Conservation (phyloP, 2,113 vertebrate genomes). For the Pteruthius melanotis region DNA sequence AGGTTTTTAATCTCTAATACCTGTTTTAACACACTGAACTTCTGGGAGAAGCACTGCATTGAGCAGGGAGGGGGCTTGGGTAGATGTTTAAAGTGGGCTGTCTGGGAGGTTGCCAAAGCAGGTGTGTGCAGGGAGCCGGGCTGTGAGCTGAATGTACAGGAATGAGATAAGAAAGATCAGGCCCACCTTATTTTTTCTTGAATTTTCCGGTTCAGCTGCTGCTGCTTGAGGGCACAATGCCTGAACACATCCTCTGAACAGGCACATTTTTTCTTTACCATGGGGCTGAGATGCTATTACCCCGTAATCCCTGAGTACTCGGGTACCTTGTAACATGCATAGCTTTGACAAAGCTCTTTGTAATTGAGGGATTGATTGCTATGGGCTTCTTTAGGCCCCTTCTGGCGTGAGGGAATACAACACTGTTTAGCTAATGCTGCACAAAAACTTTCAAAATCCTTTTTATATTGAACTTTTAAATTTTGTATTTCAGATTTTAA, state of each 20-base stretch:
- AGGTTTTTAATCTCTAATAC: not conserved
- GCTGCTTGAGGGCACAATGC: not conserved
- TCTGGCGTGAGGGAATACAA: not conserved
- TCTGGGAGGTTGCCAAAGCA: not conserved
- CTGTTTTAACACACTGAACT: not conserved
- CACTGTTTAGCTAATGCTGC: not conserved
- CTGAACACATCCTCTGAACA: accelerated
- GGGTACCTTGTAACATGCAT: not conserved
- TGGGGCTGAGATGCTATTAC: not conserved
- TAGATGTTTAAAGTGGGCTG: not conserved
- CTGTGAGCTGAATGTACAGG: not conserved
- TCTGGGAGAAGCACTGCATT: not conserved
- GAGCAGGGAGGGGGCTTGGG: not conserved
- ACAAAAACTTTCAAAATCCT: not conserved
- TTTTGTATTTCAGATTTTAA: not conserved
- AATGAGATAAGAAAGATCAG: not conserved
- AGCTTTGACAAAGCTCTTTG: not conserved
- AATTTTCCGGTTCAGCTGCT: accelerated
- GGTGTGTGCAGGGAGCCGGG: accelerated
- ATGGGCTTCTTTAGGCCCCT: not conserved
- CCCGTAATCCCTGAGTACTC: not conserved
- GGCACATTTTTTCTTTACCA: not conserved
- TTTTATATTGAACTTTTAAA: not conserved
- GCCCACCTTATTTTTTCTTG: not conserved
- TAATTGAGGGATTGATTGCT: not conserved